These are phyloP conservation scores for Parasteatoda lunata DNA, from an alignment of 2,888 invertebrate species.

Conservation along the genomic window DNA sequence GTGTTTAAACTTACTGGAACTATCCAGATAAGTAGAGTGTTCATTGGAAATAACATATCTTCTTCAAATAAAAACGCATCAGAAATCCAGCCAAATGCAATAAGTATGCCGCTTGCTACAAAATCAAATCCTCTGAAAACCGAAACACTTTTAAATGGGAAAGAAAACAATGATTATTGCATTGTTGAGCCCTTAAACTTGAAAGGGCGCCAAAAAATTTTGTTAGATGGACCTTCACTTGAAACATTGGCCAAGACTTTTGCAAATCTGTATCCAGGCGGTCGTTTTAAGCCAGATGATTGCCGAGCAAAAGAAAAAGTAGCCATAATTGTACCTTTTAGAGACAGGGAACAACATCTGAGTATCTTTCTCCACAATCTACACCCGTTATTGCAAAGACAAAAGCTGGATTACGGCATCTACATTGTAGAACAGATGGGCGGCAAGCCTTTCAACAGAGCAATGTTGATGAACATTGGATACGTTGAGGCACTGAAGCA, in stretches of 20 bases:
- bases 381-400: conserved; percentile 92
- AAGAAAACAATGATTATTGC: no score
- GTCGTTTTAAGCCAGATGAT: conserved; percentile 88
- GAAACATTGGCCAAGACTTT: conserved; percentile 80
- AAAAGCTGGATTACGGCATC: conserved; percentile 94
- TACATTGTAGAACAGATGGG: conserved; percentile 89
- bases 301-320: conserved; percentile 81
- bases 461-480: conserved; percentile 96
- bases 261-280: conserved; percentile 85
- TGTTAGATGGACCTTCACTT: conserved; percentile 76
- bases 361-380: conserved; percentile 91
- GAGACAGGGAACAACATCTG: conserved; percentile 84
- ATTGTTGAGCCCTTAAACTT: no score
- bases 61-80: no score
- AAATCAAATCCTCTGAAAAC: no score
- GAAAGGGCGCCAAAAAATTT: conserved; percentile 78
- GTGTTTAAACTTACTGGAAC: no score
- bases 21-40: no score
- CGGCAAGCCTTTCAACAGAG: conserved; percentile 85
- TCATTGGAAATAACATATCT: no score
- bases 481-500: conserved; percentile 88
- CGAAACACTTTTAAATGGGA: no score
- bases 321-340: conserved; percentile 93
- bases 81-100: no score
- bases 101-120: no score